These are phyloP conservation scores for Parazoanthus atlanticus DNA, from an alignment of 92 coral and sea anemone species.

Conservation along the genomic window DNA sequence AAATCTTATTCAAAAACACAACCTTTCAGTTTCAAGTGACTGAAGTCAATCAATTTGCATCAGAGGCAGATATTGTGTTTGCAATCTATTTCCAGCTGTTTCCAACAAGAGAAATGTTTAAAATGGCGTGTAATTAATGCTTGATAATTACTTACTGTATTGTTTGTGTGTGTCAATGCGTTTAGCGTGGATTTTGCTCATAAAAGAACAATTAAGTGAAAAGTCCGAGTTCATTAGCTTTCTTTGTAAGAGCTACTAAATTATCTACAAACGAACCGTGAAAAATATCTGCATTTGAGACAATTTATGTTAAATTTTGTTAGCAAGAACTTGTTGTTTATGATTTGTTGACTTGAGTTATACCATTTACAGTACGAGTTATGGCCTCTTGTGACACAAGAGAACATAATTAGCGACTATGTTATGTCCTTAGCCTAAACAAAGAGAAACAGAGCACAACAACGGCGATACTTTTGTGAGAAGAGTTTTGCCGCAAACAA, in stretches of 20 bases:
- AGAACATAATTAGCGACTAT: background rate
- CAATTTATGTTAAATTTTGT: background rate
- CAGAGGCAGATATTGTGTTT: no score
- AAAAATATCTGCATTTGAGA: background rate
- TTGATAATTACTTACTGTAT: background rate
- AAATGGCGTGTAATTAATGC: background rate
- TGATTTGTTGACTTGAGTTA: background rate
- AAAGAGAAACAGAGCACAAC: background rate
- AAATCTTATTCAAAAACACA: background rate
- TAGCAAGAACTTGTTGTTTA: background rate
- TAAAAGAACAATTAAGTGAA: slow-evolving; percentile 15
- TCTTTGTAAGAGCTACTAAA: background rate
- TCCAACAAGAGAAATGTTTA: background rate
- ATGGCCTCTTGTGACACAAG: no score
- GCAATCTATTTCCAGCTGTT: background rate
- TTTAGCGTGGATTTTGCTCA: background rate
- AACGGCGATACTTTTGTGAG: background rate
- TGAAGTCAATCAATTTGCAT: background rate
- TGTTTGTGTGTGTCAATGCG: slow-evolving; percentile 4
- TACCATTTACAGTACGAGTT: background rate
- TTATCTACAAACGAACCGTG: slow-evolving; percentile 3
- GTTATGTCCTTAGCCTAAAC: background rate
- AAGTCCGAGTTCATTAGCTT: background rate
- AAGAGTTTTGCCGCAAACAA: background rate
- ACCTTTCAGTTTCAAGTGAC: background rate